Evolutionary conservation across 2,113 vertebrate species (phyloP), one percentile per base, ranked within the genome.

Genomic region (Proterorhinus semilunaris): DNA sequence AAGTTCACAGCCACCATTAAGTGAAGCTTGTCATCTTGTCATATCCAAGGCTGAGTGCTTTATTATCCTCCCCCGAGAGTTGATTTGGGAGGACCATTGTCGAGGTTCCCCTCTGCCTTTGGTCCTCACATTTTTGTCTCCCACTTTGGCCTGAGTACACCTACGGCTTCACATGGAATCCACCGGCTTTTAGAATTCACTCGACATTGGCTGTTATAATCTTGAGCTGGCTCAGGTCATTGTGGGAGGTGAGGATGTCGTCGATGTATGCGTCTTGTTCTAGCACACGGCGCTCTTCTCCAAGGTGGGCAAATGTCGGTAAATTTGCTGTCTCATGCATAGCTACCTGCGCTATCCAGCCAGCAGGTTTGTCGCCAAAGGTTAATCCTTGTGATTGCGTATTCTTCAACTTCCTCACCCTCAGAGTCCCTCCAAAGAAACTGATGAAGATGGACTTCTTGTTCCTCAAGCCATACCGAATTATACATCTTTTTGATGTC

Each of bases 361-460:
- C 68, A 16, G 71, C 81, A 13, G 81, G 82, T 4, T 46, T 12
- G 46, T 78, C 74, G 0, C 76, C 74, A 3, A 81, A n/a, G 79
- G 16, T 76, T 27, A 27, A 27, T 3, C 27, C 27, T 27, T 27
- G 27, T 27, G 27, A 27, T 27, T 27, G 27, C 27, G 27, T 27
- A 27, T 27, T 27, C 27, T 27, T 27, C 55, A 11, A 57, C 36
- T 2, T 57, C 55, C 5, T 57, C 21, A 12, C 12, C 27, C 10
- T 9, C 1, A 52, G 6, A 7, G 55, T 57, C 10, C 8, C 9
- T 27, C 55, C 10, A 57, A 10, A 57, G 21, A 8, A 81, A 83
- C 5, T 70, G 57, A 4, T 83, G 78, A 0, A 83, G 15, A 5
- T 83, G 67, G 8, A 75, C 15, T 1, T 77, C 76, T 0, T 1